Evolutionary conservation across 2,113 vertebrate species (phyloP).

Genomic region (Sapajus apella): DNA sequence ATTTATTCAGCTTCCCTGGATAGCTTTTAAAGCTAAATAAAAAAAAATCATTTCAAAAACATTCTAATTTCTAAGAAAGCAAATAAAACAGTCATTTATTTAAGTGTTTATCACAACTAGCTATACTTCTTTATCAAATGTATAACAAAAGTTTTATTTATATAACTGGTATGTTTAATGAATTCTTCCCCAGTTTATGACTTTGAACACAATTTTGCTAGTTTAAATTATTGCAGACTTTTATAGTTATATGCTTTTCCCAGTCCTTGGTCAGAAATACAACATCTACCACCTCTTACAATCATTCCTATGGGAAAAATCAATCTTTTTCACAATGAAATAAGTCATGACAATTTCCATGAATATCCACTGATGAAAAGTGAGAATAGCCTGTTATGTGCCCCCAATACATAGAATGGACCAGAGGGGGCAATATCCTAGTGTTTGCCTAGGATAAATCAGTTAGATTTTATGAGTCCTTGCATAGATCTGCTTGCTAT

Average conservation of each 20-base stretch:
- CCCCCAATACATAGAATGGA: neutral
- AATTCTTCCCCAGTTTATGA: neutral
- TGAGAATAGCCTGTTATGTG: neutral
- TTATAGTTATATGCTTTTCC: neutral
- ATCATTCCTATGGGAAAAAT: neutral
- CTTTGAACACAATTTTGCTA: neutral
- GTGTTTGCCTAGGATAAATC: constrained; percentile 8
- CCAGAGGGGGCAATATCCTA: neutral
- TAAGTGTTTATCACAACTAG: neutral
- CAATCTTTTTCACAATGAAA: constrained; percentile 13
- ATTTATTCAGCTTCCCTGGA: constrained; percentile 37
- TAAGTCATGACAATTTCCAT: neutral
- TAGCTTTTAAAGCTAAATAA: constrained; percentile 26
- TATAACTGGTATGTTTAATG: neutral
- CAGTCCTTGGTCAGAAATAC: neutral
- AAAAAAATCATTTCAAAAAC: neutral
- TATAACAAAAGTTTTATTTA: neutral
- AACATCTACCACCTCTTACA: neutral
- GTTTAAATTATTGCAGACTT: neutral
- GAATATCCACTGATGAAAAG: constrained; percentile 32
- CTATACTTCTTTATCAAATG: neutral
- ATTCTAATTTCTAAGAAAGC: constrained; percentile 49
- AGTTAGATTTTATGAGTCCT: neutral
- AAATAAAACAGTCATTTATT: constrained; percentile 11
- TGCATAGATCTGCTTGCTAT: neutral